These are phyloP conservation scores for Brachymystax lenok DNA, from an alignment of 2,797 vertebrate species.

Conservation along the genomic window DNA sequence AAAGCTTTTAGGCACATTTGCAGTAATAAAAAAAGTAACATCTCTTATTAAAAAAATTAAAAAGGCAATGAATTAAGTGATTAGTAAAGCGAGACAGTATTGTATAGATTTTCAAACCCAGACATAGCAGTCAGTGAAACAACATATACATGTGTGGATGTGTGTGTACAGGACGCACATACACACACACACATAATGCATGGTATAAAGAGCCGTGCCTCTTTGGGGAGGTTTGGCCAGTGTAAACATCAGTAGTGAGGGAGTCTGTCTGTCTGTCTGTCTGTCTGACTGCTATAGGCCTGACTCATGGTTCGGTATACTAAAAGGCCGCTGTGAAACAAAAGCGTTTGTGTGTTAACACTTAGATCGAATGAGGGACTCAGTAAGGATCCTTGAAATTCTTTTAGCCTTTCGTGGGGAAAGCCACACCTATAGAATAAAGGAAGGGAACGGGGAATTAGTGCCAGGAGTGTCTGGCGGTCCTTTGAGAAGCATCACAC, in stretches of 20 bases:
- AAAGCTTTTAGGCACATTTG: conserved; percentile 79
- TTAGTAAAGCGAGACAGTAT: conserved; percentile 87
- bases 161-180: background rate
- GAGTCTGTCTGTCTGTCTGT: conserved; percentile 58
- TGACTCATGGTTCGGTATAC: conserved; percentile 66
- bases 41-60: conserved; percentile 58
- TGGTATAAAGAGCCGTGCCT: conserved; percentile 13
- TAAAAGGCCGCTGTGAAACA: conserved; percentile 80
- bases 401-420: conserved; percentile 88
- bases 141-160: conserved; percentile 32
- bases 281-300: conserved; percentile 66
- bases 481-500: conserved; percentile 41
- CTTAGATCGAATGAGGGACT: conserved; percentile 87
- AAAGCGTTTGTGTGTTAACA: conserved; percentile 74
- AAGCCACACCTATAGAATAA: conserved; percentile 91
- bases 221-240: conserved; percentile 29
- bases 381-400: conserved; percentile 88
- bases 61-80: conserved; percentile 88
- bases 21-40: conserved; percentile 68
- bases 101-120: conserved; percentile 54
- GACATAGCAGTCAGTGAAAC: conserved; percentile 88
- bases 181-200: background rate
- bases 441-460: conserved; percentile 86
- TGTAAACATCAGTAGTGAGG: conserved; percentile 73
- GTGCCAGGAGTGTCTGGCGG: conserved; percentile 72